phyloP scores from a whole-genome alignment of 2,888 invertebrate species.

The Temnothorax rugatulus region DNA sequence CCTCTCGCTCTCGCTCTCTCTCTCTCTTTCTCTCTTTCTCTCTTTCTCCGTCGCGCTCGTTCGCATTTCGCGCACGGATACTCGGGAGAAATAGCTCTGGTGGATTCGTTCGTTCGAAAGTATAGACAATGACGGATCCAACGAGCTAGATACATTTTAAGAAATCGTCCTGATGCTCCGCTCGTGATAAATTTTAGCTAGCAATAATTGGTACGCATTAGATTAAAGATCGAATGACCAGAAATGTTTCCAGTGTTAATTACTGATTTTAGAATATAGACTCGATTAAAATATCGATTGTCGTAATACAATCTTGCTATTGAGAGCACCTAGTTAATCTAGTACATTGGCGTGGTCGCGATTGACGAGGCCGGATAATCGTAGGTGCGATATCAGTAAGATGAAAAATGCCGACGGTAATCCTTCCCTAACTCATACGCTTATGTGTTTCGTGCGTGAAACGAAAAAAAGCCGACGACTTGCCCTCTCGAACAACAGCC shows the following conservation, averaged over 20 bases:
- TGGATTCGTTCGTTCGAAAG: slow-evolving; percentile 34
- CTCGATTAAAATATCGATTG: background rate
- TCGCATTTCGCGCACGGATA: slow-evolving; percentile 53
- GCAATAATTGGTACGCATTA: background rate
- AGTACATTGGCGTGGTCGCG: slow-evolving; percentile 21
- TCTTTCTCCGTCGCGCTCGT: slow-evolving; percentile 29
- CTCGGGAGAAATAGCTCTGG: slow-evolving; percentile 56
- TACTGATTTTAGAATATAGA: background rate
- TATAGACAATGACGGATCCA: slow-evolving; percentile 12
- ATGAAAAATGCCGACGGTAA: slow-evolving; percentile 80
- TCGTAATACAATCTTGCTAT: slow-evolving; percentile 30
- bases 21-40: background rate
- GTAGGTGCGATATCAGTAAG: slow-evolving; percentile 75
- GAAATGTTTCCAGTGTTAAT: background rate
- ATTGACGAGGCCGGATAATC: slow-evolving; percentile 59
- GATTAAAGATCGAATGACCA: background rate
- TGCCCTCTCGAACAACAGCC: slow-evolving; percentile 63
- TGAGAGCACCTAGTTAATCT: slow-evolving; percentile 48
- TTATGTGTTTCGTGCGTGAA: slow-evolving; percentile 44
- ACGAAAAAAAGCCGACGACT: slow-evolving; percentile 55
- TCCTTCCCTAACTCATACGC: slow-evolving; percentile 73
- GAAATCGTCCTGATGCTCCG: background rate
- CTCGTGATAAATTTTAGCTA: background rate
- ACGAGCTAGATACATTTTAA: slow-evolving; percentile 21
- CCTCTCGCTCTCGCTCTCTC: slow-evolving; percentile 7